These are phyloP conservation scores for Pachypanchax playfairii DNA, from an alignment of 2,113 vertebrate species.

Conservation along the genomic window DNA sequence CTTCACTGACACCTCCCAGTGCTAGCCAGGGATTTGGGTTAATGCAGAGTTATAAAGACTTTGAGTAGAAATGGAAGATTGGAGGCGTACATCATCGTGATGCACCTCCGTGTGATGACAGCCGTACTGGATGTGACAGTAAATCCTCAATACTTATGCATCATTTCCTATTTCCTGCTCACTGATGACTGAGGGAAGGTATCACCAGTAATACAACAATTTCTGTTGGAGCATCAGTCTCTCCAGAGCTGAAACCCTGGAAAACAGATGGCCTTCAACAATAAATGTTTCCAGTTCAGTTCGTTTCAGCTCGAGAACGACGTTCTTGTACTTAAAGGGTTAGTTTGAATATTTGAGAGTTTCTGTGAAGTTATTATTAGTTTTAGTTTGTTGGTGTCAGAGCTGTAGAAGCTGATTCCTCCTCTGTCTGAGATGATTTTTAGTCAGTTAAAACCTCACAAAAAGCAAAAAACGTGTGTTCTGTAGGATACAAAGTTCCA, in stretches of 20 bases:
- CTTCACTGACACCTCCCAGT: constrained; percentile 45
- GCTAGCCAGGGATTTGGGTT: constrained; percentile 68
- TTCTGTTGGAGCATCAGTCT: constrained; percentile 57
- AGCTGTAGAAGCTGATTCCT: no score
- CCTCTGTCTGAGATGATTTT: no score
- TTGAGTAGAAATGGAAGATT: constrained; percentile 51
- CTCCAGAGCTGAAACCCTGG: constrained; percentile 23
- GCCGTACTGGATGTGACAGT: constrained; percentile 59
- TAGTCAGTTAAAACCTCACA: no score
- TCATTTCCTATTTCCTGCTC: constrained; percentile 64
- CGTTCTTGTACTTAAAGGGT: no score
- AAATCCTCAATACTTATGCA: constrained; percentile 73
- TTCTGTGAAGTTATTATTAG: no score
- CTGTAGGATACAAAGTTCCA: no score
- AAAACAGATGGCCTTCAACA: constrained; percentile 10
- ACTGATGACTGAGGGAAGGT: constrained; percentile 35
- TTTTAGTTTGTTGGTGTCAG: no score
- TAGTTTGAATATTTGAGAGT: no score
- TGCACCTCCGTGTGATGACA: constrained; percentile 65
- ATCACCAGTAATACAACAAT: constrained; percentile 44
- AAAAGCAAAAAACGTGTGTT: no score
- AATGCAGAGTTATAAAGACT: constrained; percentile 72
- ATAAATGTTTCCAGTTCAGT: not conserved
- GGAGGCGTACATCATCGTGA: constrained; percentile 58
- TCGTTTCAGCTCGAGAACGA: not conserved